A percentile compares a stretch with the other conserved stretches of the same genome.
phyloP scores from a whole-genome alignment of 1,140 invertebrate species.

The Neelides sp. region DNA sequence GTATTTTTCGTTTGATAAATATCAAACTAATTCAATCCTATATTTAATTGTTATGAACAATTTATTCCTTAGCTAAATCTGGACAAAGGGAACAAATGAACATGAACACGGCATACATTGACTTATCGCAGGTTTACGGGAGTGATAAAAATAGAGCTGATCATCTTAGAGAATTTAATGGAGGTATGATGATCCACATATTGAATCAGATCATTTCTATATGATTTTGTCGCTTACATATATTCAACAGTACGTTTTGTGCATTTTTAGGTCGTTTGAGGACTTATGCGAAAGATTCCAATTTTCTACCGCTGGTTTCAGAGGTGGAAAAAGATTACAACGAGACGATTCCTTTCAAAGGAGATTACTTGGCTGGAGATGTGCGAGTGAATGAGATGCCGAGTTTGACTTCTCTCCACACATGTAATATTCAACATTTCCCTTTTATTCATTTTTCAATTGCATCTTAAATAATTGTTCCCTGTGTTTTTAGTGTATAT shows the following conservation, averaged over 20 bases:
- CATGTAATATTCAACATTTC: too few relatives aligned
- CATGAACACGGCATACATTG: constrained; percentile 87
- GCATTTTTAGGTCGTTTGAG: constrained; percentile 16
- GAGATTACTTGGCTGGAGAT: constrained; percentile 26
- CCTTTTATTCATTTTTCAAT: too few relatives aligned
- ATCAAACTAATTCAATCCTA: too few relatives aligned
- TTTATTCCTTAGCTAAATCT: too few relatives aligned
- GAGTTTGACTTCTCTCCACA: constrained; percentile 22
- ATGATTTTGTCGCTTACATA: too few relatives aligned
- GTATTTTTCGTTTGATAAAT: too few relatives aligned
- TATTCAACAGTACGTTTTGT: too few relatives aligned
- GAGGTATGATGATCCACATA: too few relatives aligned
- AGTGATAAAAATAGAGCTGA: constrained; percentile 66
- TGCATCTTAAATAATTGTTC: too few relatives aligned
- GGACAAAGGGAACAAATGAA: constrained; percentile 98
- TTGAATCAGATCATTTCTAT: too few relatives aligned
- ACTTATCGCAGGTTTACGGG: constrained; percentile 90
- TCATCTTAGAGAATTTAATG: constrained; percentile 63
- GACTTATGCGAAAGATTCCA: constrained; percentile 2
- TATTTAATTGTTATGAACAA: too few relatives aligned
- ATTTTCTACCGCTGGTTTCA: constrained; percentile 17
- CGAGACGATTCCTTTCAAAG: constrained; percentile 15
- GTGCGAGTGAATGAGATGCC: constrained; percentile 29
- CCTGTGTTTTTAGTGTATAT: constrained; percentile 13
- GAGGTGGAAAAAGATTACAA: constrained; percentile 9